phyloP scores from a whole-genome alignment of 2,888 invertebrate species.

The Leptinotarsa juncta region DNA sequence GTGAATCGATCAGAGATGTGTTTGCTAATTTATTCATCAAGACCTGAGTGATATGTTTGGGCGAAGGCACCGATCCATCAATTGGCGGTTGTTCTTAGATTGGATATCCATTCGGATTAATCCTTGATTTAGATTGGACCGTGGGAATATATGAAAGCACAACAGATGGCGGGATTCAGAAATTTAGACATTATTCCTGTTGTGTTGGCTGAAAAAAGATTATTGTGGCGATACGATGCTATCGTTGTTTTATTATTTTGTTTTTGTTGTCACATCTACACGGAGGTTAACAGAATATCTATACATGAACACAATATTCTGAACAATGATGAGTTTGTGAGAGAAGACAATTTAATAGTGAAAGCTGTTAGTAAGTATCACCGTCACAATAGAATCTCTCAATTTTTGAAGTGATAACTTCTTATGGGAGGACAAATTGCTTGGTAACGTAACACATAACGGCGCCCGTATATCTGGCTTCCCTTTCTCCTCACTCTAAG shows the following conservation, averaged over 20 bases:
- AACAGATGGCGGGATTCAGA: background rate
- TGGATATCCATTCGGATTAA: slow-evolving; percentile 6
- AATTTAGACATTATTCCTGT: background rate
- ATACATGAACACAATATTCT: too few species aligned
- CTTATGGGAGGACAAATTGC: too few species aligned
- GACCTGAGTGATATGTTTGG: background rate
- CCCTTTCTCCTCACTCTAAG: too few species aligned
- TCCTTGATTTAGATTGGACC: background rate
- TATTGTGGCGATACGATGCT: background rate
- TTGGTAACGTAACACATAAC: too few species aligned
- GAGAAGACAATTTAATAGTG: too few species aligned
- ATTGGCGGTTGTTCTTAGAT: slow-evolving; percentile 2
- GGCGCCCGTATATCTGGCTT: too few species aligned
- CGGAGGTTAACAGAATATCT: too few species aligned
- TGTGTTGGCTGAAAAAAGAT: background rate
- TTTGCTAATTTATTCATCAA: slow-evolving; percentile 1
- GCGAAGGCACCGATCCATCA: background rate
- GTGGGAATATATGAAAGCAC: background rate
- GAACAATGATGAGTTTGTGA: too few species aligned
- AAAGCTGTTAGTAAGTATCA: too few species aligned
- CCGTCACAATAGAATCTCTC: too few species aligned
- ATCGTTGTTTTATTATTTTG: background rate
- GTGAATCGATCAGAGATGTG: background rate
- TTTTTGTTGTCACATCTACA: too few species aligned
- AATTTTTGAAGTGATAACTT: too few species aligned